Base-by-base conservation (phyloP, 2,113 vertebrate genomes). In the Cairina moschata region DNA sequence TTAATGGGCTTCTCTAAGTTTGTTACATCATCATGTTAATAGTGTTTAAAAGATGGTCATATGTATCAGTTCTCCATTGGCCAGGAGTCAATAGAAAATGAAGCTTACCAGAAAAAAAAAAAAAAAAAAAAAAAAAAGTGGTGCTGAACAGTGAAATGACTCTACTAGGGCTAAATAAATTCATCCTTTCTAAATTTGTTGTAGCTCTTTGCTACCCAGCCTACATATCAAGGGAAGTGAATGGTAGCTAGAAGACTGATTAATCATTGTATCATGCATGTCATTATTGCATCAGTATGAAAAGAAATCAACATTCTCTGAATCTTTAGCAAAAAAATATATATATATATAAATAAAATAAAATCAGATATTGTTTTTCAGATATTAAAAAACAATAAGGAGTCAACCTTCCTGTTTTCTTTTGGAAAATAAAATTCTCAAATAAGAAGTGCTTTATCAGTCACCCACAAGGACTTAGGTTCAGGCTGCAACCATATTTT, bases 1-100 rank as follows among this genome's bases (percentile, higher is more conserved):
- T 94, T 93, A 96, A 97, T 90, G 60, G 73, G 21, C 36, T 93
- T 71, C 76, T 90, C 56, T 56, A 0, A 36, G 81, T 93, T 83
- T 85, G 89, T 90, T 88, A 56, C 87, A 78, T 80, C 65, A 74
- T 29, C 2, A 36, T 79, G 73, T 93, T 92, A 94, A 96, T 88
- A 56, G 73, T 44, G 79, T 83, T 90, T 78, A 83, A 65, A 65
- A 83, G 82, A 16, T 6, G 13, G 55, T 84, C 71, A 5, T 11
- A 67, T n/a, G 60, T 81, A 67, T 42, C 75, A 59, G 88, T n/a
- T 55, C 83, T 86, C 46, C 9, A 1, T 22, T 54, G 79, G 79
- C 80, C 92, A 88, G 71, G 79, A 91, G 68, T 71, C 48, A 67
- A 65, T 65, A 90, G 32, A 18, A 75, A 83, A 67, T 58, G 34